Conservation (phyloP, 2,797 vertebrate species). For the Cetoscarus ocellatus region DNA sequence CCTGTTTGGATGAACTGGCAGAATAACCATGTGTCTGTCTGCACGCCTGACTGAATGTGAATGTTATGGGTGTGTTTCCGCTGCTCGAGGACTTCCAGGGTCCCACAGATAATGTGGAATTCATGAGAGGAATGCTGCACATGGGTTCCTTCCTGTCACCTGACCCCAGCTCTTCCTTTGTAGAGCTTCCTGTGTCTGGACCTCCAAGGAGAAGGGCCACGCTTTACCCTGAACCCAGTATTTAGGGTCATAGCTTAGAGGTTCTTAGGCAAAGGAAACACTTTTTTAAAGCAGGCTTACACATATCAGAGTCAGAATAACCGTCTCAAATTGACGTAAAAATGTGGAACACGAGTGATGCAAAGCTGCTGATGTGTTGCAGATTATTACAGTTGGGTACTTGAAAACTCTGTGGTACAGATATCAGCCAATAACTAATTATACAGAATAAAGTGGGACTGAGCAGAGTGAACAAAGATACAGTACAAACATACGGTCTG, state of each 20-base stretch:
- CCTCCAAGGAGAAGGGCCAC: constrained; percentile 40
- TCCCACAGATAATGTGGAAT: constrained; percentile 69
- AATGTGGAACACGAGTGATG: no score
- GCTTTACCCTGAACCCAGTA: neutral
- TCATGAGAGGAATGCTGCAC: constrained; percentile 65
- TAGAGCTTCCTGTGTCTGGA: constrained; percentile 59
- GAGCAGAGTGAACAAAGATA: no score
- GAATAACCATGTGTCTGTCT: constrained; percentile 26
- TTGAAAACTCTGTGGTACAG: no score
- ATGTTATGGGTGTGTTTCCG: constrained; percentile 65
- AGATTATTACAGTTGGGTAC: no score
- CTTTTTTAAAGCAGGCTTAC: neutral
- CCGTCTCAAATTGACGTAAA: no score
- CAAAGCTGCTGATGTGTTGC: no score
- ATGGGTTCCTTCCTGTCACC: constrained; percentile 78
- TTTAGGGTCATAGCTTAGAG: neutral
- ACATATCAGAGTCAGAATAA: no score
- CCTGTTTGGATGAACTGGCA: constrained; percentile 52
- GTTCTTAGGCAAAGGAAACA: constrained; percentile 10
- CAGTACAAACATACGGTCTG: neutral
- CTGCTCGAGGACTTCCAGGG: constrained; percentile 65
- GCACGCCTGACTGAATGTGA: constrained; percentile 6
- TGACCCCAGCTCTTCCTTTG: constrained; percentile 77
- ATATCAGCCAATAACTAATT: no score
- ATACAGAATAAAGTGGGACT: no score